phyloP scores from a whole-genome alignment of 2,797 vertebrate genomes.

The Takifugu ocellatus region DNA sequence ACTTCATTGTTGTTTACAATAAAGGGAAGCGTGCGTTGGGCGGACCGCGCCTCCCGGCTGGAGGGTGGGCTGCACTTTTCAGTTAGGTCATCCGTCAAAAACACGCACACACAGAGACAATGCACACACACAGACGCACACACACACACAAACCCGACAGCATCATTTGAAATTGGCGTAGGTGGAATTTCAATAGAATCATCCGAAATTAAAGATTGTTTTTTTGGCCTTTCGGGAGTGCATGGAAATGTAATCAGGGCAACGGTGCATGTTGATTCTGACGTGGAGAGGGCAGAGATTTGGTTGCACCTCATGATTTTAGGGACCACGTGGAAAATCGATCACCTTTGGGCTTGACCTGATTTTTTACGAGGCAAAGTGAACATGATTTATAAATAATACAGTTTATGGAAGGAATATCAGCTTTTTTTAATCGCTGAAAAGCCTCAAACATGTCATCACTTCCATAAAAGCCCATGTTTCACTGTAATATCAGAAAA shows the following conservation, averaged over 20 bases:
- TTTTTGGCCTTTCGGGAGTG: background rate
- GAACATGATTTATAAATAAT: no score
- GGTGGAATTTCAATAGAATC: background rate
- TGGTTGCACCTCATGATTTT: background rate
- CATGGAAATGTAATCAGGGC: background rate
- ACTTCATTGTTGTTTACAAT: slow-evolving; percentile 67
- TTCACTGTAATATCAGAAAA: no score
- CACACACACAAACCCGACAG: background rate
- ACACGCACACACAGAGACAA: no score
- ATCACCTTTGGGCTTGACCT: no score
- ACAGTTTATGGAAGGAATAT: no score
- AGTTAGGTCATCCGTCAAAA: slow-evolving; percentile 32
- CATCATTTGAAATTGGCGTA: background rate
- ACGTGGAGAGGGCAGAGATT: background rate
- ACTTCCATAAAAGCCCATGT: no score
- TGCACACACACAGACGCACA: no score
- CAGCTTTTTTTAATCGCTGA: no score
- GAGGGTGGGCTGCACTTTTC: slow-evolving; percentile 30
- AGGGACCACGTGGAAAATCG: background rate
- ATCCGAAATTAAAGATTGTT: background rate
- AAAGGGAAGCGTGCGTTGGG: slow-evolving; percentile 50
- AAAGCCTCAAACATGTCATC: no score
- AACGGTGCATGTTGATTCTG: background rate
- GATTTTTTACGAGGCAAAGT: no score
- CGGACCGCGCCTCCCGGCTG: slow-evolving; percentile 13